Evolutionary conservation across 2,888 invertebrate species (phyloP).

Genomic region (Petrolisthes cinctipes): DNA sequence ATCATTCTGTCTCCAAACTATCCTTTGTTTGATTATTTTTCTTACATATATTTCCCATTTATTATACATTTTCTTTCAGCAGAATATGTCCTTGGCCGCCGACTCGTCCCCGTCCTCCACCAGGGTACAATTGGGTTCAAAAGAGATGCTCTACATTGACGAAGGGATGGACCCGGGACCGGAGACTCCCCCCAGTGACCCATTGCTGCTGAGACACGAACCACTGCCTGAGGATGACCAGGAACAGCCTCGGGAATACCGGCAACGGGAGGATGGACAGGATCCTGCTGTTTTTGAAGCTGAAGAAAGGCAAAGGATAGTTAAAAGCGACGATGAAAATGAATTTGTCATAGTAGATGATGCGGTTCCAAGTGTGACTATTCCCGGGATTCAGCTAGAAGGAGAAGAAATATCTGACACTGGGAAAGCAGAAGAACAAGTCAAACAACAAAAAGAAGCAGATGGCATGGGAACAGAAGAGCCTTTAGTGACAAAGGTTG

Average conservation of each 20-base stretch:
- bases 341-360: slow-evolving; percentile 27
- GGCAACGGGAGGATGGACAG: neutral
- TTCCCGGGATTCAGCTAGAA: neutral
- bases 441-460: neutral
- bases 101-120: slow-evolving; percentile 32
- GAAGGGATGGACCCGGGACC: neutral
- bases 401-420: neutral
- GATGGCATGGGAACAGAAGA: neutral
- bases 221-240: neutral
- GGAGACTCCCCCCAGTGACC: neutral
- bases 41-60: neutral
- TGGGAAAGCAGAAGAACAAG: neutral
- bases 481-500: neutral
- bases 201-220: slow-evolving; percentile 7
- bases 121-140: slow-evolving; percentile 26
- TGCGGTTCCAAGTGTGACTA: neutral
- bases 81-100: neutral
- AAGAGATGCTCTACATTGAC: slow-evolving; percentile 4
- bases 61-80: slow-evolving; percentile 15
- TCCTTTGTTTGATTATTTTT: neutral
- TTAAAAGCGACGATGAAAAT: slow-evolving; percentile 27
- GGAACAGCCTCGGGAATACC: neutral
- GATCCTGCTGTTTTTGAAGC: slow-evolving; percentile 1
- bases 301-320: slow-evolving; percentile 17
- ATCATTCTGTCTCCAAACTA: too few relatives aligned